Conservation (phyloP, 2,888 invertebrate species). For the Dioctria rufipes region DNA sequence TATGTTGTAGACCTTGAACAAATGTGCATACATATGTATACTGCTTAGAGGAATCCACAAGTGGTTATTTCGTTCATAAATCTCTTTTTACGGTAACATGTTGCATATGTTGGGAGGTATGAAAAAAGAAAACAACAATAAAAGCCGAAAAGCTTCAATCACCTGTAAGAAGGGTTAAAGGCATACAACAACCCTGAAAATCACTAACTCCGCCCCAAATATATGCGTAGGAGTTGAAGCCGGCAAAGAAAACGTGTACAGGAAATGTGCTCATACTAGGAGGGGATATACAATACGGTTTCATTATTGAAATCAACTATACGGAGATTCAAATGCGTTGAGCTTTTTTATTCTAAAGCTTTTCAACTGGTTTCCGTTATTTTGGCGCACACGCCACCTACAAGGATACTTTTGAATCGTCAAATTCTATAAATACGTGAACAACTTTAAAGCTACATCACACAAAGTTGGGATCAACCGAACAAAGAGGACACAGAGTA, state of each 20-base stretch:
- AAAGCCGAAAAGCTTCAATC: not conserved
- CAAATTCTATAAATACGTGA: conserved; percentile 52
- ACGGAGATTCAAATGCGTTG: not conserved
- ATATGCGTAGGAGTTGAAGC: conserved; percentile 48
- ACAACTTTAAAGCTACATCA: conserved; percentile 27
- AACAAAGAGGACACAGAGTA: conserved; percentile 40
- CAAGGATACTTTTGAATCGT: conserved; percentile 42
- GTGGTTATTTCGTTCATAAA: conserved; percentile 31
- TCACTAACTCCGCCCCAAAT: conserved; percentile 31
- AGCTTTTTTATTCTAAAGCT: conserved; percentile 38
- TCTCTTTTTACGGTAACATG: not conserved
- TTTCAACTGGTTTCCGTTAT: conserved; percentile 17
- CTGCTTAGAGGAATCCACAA: conserved; percentile 4
- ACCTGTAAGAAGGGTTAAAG: not conserved
- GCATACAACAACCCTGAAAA: not conserved
- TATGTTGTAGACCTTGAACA: not conserved
- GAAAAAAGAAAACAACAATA: no score
- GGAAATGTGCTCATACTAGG: conserved; percentile 24
- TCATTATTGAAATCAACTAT: conserved; percentile 7
- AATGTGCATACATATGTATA: not conserved
- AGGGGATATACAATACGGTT: not conserved
- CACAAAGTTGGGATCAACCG: conserved; percentile 51
- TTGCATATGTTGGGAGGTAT: not conserved
- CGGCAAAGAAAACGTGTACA: conserved; percentile 39
- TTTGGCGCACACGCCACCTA: conserved; percentile 29